Percentiles rank a stretch among this genome's conserved stretches.
Evolutionary conservation across 2,797 vertebrate genomes (phyloP).

Genomic region (Catamblyrhynchus diadema): DNA sequence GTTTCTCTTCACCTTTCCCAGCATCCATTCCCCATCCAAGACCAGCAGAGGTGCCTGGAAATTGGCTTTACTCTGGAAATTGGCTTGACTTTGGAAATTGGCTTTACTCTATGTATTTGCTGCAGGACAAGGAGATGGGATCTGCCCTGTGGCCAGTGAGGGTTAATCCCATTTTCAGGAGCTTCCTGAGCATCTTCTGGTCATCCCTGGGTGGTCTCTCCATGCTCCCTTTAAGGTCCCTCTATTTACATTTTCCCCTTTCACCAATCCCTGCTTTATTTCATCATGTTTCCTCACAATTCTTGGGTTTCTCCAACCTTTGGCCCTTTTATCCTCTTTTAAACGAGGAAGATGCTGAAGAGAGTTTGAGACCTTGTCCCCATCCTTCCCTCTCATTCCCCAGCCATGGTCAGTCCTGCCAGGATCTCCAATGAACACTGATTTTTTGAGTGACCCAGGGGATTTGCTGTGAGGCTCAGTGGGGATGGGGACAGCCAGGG

Average conservation of each 20-base stretch:
- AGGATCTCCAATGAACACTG: not conserved
- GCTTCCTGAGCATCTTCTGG: not conserved
- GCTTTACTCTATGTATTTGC: not conserved
- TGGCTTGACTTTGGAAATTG: not conserved
- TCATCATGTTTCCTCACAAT: not conserved
- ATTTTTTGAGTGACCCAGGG: not conserved
- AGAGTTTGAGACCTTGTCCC: not conserved
- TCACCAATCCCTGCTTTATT: not conserved
- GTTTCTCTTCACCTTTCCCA: not conserved
- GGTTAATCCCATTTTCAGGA: not conserved
- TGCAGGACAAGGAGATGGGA: not conserved
- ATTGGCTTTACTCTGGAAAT: not conserved
- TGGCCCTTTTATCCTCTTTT: not conserved
- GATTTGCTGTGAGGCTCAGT: not conserved
- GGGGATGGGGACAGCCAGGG: not conserved
- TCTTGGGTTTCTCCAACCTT: not conserved
- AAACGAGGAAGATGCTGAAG: not conserved
- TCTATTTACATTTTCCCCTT: not conserved
- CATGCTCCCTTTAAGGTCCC: not conserved
- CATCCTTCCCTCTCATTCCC: not conserved
- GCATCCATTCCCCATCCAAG: not conserved
- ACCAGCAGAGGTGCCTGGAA: not conserved
- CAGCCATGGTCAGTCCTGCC: not conserved
- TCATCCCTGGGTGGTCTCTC: not conserved
- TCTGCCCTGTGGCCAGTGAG: accelerated